A percentile compares a stretch with the other conserved stretches of the same genome.
phyloP scores from a whole-genome alignment of 1,140 invertebrate species.

The Drosophila orena region DNA sequence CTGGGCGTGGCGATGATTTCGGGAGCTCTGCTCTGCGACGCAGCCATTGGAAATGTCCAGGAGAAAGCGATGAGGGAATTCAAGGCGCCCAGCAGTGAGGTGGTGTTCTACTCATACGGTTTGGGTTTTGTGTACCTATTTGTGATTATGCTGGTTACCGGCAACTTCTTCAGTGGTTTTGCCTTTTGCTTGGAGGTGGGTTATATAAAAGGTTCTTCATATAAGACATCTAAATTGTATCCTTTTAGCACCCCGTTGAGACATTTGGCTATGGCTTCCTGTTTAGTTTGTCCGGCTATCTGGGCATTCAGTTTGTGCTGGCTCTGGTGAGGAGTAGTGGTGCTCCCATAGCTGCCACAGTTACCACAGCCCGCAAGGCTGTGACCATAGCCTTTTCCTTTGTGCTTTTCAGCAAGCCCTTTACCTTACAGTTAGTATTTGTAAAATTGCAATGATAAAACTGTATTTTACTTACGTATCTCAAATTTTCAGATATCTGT shows the following conservation, averaged over 20 bases:
- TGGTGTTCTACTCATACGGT: slow-evolving; percentile 96
- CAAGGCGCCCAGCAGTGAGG: slow-evolving; percentile 94
- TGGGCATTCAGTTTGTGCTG: slow-evolving; percentile 96
- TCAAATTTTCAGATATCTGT: slow-evolving; percentile 90
- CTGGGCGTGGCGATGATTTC: slow-evolving; percentile 94
- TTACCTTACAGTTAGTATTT: slow-evolving; percentile 93
- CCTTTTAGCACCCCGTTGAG: slow-evolving; percentile 88
- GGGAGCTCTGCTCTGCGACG: slow-evolving; percentile 95
- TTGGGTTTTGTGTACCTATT: slow-evolving; percentile 95
- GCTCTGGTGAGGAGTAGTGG: slow-evolving; percentile 94
- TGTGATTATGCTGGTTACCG: slow-evolving; percentile 90
- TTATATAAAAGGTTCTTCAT: neutral
- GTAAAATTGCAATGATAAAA: too few species aligned
- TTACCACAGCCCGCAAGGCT: slow-evolving; percentile 94
- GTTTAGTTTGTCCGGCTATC: slow-evolving; percentile 95
- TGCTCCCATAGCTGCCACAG: slow-evolving; percentile 96
- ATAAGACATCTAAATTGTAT: neutral
- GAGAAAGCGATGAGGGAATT: slow-evolving; percentile 96
- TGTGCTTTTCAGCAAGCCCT: slow-evolving; percentile 97
- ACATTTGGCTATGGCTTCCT: slow-evolving; percentile 94
- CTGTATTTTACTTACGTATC: neutral
- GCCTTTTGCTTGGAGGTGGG: slow-evolving; percentile 92
- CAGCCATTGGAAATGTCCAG: slow-evolving; percentile 97
- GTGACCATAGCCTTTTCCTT: slow-evolving; percentile 97
- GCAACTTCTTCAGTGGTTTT: slow-evolving; percentile 91